Evolutionary conservation across 2,797 vertebrate genomes (phyloP).

Genomic region (Anguilla pacifica): DNA sequence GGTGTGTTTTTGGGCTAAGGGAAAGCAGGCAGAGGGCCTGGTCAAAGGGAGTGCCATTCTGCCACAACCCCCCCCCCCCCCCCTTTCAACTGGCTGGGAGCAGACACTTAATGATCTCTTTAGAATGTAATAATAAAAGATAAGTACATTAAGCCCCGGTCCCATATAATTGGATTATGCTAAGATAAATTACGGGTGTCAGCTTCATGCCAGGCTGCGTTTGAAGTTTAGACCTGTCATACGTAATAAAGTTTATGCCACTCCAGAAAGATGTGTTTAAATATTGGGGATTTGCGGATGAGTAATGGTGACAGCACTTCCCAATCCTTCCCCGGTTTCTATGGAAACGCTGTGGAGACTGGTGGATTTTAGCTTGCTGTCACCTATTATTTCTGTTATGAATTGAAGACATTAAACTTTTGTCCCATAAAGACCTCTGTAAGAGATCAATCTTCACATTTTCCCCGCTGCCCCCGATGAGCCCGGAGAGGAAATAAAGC

Average conservation of each 20-base stretch:
- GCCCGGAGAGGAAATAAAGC: constrained; percentile 57
- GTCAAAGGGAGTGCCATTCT: constrained; percentile 27
- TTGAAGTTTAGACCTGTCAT: constrained; percentile 61
- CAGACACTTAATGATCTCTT: constrained; percentile 49
- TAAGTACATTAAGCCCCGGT: constrained; percentile 60
- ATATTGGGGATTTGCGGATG: constrained; percentile 63
- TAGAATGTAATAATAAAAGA: constrained; percentile 57
- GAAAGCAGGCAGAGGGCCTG: background rate
- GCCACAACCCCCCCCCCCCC: constrained; percentile 33
- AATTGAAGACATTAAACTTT: constrained; percentile 70
- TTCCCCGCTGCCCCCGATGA: constrained; percentile 57
- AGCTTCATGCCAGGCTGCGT: constrained; percentile 58
- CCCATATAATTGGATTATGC: constrained; percentile 64
- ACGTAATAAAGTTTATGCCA: constrained; percentile 58
- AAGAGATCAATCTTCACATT: constrained; percentile 51
- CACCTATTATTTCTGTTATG: constrained; percentile 62
- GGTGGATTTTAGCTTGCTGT: constrained; percentile 63
- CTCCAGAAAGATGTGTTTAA: constrained; percentile 67
- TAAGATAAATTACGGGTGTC: constrained; percentile 64
- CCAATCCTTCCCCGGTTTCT: constrained; percentile 58
- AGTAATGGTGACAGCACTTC: constrained; percentile 56
- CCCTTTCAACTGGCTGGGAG: constrained; percentile 37
- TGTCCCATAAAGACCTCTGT: constrained; percentile 56
- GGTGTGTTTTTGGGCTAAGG: background rate
- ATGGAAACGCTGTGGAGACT: constrained; percentile 53